Evolutionary conservation across 2,113 vertebrate species (phyloP).

Genomic region (Megaleporinus macrocephalus): DNA sequence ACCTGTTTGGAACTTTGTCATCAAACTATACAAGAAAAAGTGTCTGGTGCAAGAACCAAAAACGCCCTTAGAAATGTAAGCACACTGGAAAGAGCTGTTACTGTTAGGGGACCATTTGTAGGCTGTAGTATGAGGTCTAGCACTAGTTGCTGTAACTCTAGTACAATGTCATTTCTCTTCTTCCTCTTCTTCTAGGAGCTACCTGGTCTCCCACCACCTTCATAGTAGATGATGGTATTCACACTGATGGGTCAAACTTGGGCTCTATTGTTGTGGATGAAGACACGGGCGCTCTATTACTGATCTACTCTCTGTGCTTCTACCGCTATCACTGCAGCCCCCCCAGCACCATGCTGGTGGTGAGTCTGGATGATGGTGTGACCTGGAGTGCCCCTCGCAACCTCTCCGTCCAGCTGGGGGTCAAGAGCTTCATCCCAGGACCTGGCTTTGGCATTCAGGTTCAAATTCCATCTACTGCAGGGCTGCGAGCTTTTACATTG

Average conservation of each 20-base stretch:
- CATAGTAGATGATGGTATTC: conserved; percentile 78
- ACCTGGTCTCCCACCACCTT: conserved; percentile 86
- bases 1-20: too few species aligned
- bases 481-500: too few species aligned
- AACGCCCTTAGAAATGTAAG: too few species aligned
- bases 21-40: too few species aligned
- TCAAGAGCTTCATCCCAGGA: conserved; percentile 79
- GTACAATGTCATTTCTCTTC: not conserved
- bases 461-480: not conserved
- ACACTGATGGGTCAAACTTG: conserved; percentile 81
- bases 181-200: conserved; percentile 69
- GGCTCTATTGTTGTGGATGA: conserved; percentile 83
- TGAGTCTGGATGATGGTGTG: conserved; percentile 83
- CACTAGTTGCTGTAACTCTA: not conserved
- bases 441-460: conserved; percentile 89
- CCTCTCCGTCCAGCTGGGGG: conserved; percentile 79
- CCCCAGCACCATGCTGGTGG: conserved; percentile 83
- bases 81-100: too few species aligned
- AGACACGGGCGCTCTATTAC: conserved; percentile 72
- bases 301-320: conserved; percentile 83
- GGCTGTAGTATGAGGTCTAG: not conserved
- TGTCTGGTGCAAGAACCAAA: too few species aligned
- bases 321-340: conserved; percentile 72
- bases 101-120: too few species aligned
- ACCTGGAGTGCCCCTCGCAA: conserved; percentile 83